A percentile compares a stretch with the other conserved stretches of the same genome.
These are phyloP conservation scores for Lasioglossum pauxillum DNA, from an alignment of 2,888 invertebrate species.

Conservation along the genomic window DNA sequence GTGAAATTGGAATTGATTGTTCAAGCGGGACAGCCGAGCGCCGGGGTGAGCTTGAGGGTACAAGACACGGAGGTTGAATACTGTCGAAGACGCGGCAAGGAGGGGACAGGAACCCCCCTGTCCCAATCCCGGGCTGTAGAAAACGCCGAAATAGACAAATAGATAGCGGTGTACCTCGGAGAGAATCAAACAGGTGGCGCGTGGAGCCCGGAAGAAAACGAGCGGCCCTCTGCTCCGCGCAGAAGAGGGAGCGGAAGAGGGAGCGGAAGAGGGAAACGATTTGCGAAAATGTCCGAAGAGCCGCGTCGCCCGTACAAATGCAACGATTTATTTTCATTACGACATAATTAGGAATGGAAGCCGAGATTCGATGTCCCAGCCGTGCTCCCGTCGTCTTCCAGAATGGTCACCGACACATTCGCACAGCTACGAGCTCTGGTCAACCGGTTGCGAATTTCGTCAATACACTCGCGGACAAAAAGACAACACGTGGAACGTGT, in stretches of 20 bases:
- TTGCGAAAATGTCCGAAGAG: constrained; percentile 56
- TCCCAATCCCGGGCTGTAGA: constrained; percentile 9
- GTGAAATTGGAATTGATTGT: constrained; percentile 72
- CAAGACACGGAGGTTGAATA: constrained; percentile 50
- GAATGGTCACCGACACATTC: neutral
- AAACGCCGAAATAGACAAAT: constrained; percentile 76
- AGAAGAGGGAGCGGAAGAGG: constrained; percentile 17
- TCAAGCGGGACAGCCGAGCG: constrained; percentile 55
- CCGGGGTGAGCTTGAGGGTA: constrained; percentile 16
- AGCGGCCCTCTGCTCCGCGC: neutral
- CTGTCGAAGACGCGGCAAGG: constrained; percentile 36
- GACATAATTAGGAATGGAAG: constrained; percentile 74
- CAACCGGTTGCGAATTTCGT: neutral
- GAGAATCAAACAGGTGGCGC: constrained; percentile 79
- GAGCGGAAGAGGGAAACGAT: constrained; percentile 28
- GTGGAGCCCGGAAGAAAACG: constrained; percentile 52
- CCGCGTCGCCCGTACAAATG: constrained; percentile 71
- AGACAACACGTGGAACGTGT: neutral
- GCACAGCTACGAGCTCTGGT: neutral
- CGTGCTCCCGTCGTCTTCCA: neutral
- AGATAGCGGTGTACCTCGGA: constrained; percentile 63
- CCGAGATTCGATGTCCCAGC: constrained; percentile 46
- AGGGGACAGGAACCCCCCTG: neutral
- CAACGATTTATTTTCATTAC: constrained; percentile 81
- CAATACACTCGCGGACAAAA: neutral